These are phyloP conservation scores for Apteryx mantelli DNA, from an alignment of 2,113 vertebrate genomes.

Conservation along the genomic window DNA sequence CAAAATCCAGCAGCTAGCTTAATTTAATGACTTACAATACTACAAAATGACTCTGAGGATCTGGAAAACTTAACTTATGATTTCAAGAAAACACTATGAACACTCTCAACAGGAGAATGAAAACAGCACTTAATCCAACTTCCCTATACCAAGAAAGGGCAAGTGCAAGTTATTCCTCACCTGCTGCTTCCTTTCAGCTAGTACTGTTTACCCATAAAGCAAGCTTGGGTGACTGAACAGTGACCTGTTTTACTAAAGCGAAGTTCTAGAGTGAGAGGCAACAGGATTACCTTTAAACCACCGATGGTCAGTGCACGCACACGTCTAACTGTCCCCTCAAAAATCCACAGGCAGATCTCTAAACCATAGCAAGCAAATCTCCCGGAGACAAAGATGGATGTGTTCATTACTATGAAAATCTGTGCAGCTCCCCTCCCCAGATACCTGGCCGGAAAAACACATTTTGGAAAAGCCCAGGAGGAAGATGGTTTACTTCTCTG, in stretches of 20 bases:
- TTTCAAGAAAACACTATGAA: conserved; percentile 31
- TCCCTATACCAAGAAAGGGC: neutral
- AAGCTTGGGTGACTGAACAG: neutral
- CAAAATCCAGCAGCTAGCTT: conserved; percentile 24
- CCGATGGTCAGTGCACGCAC: neutral
- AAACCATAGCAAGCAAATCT: neutral
- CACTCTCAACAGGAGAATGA: conserved; percentile 29
- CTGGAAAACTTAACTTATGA: conserved; percentile 4
- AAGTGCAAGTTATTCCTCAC: neutral
- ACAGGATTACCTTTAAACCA: neutral
- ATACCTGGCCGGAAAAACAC: neutral
- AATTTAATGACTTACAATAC: conserved; percentile 48
- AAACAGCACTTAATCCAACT: conserved; percentile 30
- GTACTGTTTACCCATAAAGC: neutral
- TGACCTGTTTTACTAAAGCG: neutral
- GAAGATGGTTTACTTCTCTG: neutral
- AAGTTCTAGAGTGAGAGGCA: neutral
- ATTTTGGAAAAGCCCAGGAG: neutral
- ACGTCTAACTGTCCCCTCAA: neutral
- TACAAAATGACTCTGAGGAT: conserved; percentile 1
- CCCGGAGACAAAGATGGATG: neutral
- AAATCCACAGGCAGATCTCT: neutral
- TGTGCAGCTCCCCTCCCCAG: neutral
- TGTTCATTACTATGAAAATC: neutral
- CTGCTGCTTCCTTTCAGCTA: conserved; percentile 10